Conservation (phyloP, 37 sponge, comb jelly and placozoan genomes). For the Beroe forskalii region DNA sequence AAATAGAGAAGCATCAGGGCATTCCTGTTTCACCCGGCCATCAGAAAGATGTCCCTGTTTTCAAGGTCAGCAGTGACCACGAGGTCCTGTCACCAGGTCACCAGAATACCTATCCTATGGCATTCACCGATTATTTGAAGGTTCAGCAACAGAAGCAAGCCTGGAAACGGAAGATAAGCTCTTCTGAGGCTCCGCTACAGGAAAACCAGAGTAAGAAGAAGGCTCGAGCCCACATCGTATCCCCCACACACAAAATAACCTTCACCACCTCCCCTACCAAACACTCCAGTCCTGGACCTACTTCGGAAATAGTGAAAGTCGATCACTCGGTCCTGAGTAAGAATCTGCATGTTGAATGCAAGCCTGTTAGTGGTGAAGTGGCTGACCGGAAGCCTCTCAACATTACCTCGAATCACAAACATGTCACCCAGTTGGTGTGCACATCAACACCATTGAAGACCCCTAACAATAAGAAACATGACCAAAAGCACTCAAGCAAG, state of each 20-base stretch:
- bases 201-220: background rate
- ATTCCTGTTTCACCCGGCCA: background rate
- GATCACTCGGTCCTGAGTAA: background rate
- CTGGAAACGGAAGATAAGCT: conserved; percentile 29
- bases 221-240: background rate
- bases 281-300: background rate
- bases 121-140: conserved; percentile 11
- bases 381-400: background rate
- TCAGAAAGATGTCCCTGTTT: conserved; percentile 31
- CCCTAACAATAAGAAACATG: background rate
- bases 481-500: background rate
- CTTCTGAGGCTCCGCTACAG: background rate
- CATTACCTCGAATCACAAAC: background rate
- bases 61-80: conserved; percentile 4
- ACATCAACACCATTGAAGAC: background rate
- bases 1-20: conserved; percentile 54
- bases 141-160: background rate
- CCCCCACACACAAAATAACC: conserved; percentile 23
- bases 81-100: background rate
- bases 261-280: background rate
- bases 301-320: conserved; percentile 3
- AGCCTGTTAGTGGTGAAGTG: background rate
- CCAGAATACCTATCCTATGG: background rate
- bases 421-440: background rate
- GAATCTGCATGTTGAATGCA: background rate